These are phyloP conservation scores for Leucozona laternaria DNA, from an alignment of 2,888 invertebrate species.

Conservation along the genomic window DNA sequence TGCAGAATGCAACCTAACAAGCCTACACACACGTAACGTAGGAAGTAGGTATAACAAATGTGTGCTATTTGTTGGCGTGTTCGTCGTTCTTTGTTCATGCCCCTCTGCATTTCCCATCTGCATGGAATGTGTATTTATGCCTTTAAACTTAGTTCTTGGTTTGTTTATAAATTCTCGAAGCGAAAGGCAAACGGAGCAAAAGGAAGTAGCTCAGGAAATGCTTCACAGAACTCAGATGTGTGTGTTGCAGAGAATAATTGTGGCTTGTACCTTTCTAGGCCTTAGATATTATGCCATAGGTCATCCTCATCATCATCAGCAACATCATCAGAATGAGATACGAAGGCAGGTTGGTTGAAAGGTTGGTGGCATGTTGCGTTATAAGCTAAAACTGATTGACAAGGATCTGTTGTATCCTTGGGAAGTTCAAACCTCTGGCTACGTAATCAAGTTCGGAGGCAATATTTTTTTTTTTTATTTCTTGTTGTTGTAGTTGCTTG, in stretches of 20 bases:
- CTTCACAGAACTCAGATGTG: background rate
- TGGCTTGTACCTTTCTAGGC: slow-evolving; percentile 25
- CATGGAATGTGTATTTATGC: slow-evolving; percentile 44
- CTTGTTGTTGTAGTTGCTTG: background rate
- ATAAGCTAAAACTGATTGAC: slow-evolving; percentile 68
- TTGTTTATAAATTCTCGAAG: slow-evolving; percentile 55
- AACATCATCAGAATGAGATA: slow-evolving; percentile 1
- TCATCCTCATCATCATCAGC: slow-evolving; percentile 20
- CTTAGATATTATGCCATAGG: slow-evolving; percentile 23
- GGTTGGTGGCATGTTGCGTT: slow-evolving; percentile 58
- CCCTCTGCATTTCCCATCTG: slow-evolving; percentile 2
- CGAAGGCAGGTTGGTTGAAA: slow-evolving; percentile 32
- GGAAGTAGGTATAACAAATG: too few species aligned
- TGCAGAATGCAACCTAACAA: slow-evolving; percentile 39
- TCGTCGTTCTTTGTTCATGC: background rate
- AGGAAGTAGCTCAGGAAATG: slow-evolving; percentile 44
- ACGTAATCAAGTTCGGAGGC: slow-evolving; percentile 13
- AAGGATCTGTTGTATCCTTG: slow-evolving; percentile 44
- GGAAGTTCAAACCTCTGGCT: slow-evolving; percentile 17
- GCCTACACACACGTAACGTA: slow-evolving; percentile 9
- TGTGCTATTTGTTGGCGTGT: slow-evolving; percentile 26
- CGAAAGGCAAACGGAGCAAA: slow-evolving; percentile 35
- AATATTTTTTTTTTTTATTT: background rate
- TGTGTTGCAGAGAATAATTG: slow-evolving; percentile 27
- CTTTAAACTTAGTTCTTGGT: slow-evolving; percentile 43